Base-by-base conservation (phyloP, 2,113 vertebrate species). In the Casuarius casuarius region DNA sequence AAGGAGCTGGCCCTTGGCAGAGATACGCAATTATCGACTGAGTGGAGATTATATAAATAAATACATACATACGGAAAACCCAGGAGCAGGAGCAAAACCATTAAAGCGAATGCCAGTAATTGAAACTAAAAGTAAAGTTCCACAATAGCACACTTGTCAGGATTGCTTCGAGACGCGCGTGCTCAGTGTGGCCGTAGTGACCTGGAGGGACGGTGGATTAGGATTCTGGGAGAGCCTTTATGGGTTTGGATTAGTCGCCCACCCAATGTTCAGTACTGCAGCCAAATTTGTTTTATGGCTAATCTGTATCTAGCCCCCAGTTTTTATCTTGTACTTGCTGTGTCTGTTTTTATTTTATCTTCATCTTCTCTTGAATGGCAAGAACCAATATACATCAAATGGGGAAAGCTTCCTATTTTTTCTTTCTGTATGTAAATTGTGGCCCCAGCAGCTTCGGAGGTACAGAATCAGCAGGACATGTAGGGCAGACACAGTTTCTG, bases 381-480 rank as follows among this genome's bases (percentile, higher is more conserved):
- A 61, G 8, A 9, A 42, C 11, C 35, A 25, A 33, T 31, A 84
- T 25, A 63, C 21, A 8, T 38, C 7, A 52, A 48, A 48, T 35
- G 3, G 2, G 38, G 10, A 42, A 11, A 79, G 7, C 3, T 73
- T 51, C 6, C 4, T 12, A 7, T 3, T 49, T 52, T 46, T 68
- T 52, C 4, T 62, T 62, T 54, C 48, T 80, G 4, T 33, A 35
- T 5, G 11, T 63, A 58, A 82, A 6, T 11, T 28, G n/a, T 25
- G 11, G 14, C 48, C 10, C 42, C 25, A n/a, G 3, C 33, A 56
- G 5, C 62, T 68, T 74, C 17, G 17, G 67, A 68, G 21, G 10
- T 74, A 56, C 0, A 0, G 13, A 48, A 38, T n/a, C 62, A 70
- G 11, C 12, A 31, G 68, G 33, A 49, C 40, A 17, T 1, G 0